Evolutionary conservation across 2,888 invertebrate species (phyloP).

Genomic region (Phaedon cochleariae): DNA sequence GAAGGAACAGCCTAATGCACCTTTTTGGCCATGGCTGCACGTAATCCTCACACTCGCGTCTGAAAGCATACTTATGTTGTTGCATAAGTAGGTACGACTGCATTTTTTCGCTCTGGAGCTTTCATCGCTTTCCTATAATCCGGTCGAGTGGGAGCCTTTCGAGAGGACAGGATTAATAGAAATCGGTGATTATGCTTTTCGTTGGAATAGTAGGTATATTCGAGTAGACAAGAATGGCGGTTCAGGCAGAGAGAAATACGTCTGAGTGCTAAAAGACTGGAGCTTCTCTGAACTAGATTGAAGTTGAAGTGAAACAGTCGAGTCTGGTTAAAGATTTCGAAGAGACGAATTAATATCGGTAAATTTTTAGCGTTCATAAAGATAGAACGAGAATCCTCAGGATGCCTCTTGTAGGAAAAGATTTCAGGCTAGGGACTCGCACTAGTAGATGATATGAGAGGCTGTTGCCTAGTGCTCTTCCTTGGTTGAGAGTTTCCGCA

Average conservation of each 20-base stretch:
- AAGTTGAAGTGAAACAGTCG: no score
- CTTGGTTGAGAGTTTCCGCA: no score
- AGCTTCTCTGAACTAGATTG: neutral
- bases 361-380: no score
- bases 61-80: constrained; percentile 22
- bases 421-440: no score
- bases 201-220: neutral
- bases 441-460: no score
- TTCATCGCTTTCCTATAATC: constrained; percentile 15
- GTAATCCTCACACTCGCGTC: constrained; percentile 14
- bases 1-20: constrained; percentile 11
- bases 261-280: neutral
- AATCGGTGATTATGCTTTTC: constrained; percentile 15
- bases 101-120: constrained; percentile 10
- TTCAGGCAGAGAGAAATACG: neutral
- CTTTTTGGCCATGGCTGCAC: neutral
- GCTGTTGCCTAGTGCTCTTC: no score
- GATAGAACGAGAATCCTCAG: no score
- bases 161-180: constrained; percentile 12
- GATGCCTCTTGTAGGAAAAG: no score
- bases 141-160: neutral
- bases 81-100: constrained; percentile 18
- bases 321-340: no score
- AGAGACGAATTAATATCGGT: no score
- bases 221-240: neutral